Evolutionary conservation across 2,797 vertebrate genomes (phyloP).

Genomic region (Melanotaenia trifasciata): DNA sequence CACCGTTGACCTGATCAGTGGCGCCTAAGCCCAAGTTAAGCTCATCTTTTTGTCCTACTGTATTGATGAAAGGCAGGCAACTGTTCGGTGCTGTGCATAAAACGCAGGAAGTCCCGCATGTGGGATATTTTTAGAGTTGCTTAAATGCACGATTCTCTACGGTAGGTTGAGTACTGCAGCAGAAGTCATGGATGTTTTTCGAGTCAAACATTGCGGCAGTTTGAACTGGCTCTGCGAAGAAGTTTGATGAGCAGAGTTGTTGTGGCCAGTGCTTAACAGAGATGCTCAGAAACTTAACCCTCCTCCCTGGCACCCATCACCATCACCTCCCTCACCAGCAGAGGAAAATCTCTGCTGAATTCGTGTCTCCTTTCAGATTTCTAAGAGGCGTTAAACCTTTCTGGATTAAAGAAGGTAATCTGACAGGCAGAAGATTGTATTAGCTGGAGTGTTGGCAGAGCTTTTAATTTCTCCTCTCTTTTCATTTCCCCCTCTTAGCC

Average conservation of each 20-base stretch:
- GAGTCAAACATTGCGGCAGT: slow-evolving; percentile 26
- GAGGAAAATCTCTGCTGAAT: slow-evolving; percentile 81
- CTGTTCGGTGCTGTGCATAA: neutral
- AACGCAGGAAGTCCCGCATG: neutral
- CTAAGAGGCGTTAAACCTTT: slow-evolving; percentile 84
- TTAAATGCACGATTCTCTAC: neutral
- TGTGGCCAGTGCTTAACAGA: slow-evolving; percentile 70
- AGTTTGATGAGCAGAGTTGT: slow-evolving; percentile 64
- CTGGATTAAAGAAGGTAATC: slow-evolving; percentile 87
- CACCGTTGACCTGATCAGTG: slow-evolving; percentile 56
- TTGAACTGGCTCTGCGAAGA: slow-evolving; percentile 43
- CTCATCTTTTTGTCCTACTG: slow-evolving; percentile 56
- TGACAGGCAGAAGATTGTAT: slow-evolving; percentile 87
- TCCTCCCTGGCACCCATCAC: slow-evolving; percentile 51
- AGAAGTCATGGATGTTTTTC: slow-evolving; percentile 7
- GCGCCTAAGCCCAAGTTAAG: slow-evolving; percentile 57
- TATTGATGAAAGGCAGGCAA: slow-evolving; percentile 30
- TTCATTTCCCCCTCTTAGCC: slow-evolving; percentile 62
- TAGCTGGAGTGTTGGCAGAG: slow-evolving; percentile 83
- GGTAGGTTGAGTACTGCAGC: neutral
- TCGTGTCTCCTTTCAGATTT: slow-evolving; percentile 84
- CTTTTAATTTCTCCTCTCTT: slow-evolving; percentile 79
- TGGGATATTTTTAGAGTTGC: slow-evolving; percentile 22
- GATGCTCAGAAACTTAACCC: slow-evolving; percentile 73
- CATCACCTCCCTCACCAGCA: slow-evolving; percentile 40